Conservation (phyloP, 2,797 vertebrate species). For the Mormyrops boulengeri region DNA sequence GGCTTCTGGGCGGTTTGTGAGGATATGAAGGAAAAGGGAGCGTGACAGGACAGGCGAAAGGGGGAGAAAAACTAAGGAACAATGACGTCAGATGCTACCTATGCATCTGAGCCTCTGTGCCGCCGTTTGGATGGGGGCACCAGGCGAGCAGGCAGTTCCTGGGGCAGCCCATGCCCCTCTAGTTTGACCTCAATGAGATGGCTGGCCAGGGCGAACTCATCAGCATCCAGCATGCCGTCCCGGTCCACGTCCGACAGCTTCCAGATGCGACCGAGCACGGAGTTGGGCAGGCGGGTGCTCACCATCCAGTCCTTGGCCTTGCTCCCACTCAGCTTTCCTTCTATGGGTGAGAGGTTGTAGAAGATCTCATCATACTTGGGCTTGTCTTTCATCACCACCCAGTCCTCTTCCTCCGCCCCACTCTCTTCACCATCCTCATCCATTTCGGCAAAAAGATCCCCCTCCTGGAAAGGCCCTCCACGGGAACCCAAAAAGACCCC, state of each 20-base stretch:
- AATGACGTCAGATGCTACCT: not conserved
- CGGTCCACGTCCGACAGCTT: conserved; percentile 80
- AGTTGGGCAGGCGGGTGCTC: conserved; percentile 73
- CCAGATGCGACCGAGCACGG: conserved; percentile 82
- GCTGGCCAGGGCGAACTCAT: conserved; percentile 82
- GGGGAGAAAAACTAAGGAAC: not conserved
- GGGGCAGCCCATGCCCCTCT: conserved; percentile 75
- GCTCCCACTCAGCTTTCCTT: conserved; percentile 77
- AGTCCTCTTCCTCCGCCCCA: conserved; percentile 49
- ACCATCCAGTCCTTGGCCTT: conserved; percentile 84
- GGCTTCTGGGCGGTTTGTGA: not conserved
- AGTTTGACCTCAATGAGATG: conserved; percentile 82
- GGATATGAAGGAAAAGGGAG: not conserved
- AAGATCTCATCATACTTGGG: conserved; percentile 88
- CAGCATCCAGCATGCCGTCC: conserved; percentile 83
- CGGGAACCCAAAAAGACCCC: conserved; percentile 72
- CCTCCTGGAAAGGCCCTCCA: conserved; percentile 62
- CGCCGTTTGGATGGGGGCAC: conserved; percentile 78
- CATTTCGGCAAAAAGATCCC: conserved; percentile 60
- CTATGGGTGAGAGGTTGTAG: conserved; percentile 72
- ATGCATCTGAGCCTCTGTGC: conserved; percentile 53
- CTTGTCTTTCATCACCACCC: conserved; percentile 80
- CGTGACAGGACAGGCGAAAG: not conserved
- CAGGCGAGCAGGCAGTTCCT: conserved; percentile 72
- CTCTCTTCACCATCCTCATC: conserved; percentile 44